Conservation (phyloP, 2,797 vertebrate species). For the Moxostoma hubbsi region DNA sequence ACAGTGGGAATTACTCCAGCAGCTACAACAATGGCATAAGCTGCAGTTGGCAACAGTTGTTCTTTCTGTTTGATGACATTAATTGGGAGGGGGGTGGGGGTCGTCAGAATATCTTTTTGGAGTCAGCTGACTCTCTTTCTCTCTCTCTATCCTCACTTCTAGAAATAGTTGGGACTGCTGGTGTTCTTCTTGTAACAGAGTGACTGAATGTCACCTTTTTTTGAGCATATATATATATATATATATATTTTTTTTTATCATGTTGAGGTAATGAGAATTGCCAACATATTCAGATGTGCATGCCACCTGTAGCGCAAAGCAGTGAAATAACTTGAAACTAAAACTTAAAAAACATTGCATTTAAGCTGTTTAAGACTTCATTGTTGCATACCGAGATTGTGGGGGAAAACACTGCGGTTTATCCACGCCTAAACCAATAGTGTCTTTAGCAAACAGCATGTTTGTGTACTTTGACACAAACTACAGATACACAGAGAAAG, state of each 20-base stretch:
- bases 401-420: no score
- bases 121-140: slow-evolving; percentile 55
- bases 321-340: no score
- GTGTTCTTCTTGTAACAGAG: slow-evolving; percentile 65
- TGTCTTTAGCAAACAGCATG: slow-evolving; percentile 75
- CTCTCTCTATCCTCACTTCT: slow-evolving; percentile 25
- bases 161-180: slow-evolving; percentile 82
- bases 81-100: background rate
- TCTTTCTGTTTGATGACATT: no score
- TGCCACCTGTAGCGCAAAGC: no score
- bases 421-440: slow-evolving; percentile 68
- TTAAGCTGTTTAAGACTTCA: background rate
- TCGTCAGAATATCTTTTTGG: slow-evolving; percentile 33
- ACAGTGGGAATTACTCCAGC: slow-evolving; percentile 75
- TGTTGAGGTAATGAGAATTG: background rate
- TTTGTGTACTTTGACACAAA: slow-evolving; percentile 76
- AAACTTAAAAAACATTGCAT: background rate
- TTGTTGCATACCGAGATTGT: slow-evolving; percentile 56
- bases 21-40: slow-evolving; percentile 74
- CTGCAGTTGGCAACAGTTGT: no score
- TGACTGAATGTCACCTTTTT: slow-evolving; percentile 27
- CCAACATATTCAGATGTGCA: no score
- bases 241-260: no score
- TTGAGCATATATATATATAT: no score
- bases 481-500: slow-evolving; percentile 69